Percentiles rank a stretch among this genome's conserved stretches.
Evolutionary conservation across 2,888 invertebrate species (phyloP).

Genomic region (Megamerina dolium): DNA sequence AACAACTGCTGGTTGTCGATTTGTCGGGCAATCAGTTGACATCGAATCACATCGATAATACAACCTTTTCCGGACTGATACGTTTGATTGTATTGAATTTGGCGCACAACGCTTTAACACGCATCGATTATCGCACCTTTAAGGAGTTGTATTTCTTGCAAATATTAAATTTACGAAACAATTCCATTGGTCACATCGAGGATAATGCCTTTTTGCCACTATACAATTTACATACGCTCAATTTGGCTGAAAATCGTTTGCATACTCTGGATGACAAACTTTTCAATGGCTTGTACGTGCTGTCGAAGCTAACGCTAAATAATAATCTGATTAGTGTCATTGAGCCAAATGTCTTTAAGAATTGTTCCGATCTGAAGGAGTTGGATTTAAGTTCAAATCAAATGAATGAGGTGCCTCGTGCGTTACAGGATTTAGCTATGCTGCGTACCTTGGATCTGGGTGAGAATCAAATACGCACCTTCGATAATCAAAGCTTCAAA

Average conservation of each 20-base stretch:
- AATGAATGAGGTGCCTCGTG: slow-evolving; percentile 73
- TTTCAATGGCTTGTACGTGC: slow-evolving; percentile 77
- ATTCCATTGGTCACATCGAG: slow-evolving; percentile 82
- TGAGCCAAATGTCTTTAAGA: slow-evolving; percentile 76
- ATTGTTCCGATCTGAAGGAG: slow-evolving; percentile 83
- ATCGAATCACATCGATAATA: slow-evolving; percentile 77
- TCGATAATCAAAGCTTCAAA: slow-evolving; percentile 76
- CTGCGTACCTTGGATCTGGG: slow-evolving; percentile 84
- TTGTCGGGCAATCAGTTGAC: slow-evolving; percentile 79
- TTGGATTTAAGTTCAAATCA: slow-evolving; percentile 85
- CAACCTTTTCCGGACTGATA: slow-evolving; percentile 81
- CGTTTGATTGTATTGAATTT: slow-evolving; percentile 77
- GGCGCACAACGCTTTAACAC: slow-evolving; percentile 75
- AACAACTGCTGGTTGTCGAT: slow-evolving; percentile 78
- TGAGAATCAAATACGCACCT: slow-evolving; percentile 80
- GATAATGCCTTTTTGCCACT: slow-evolving; percentile 81
- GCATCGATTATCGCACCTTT: slow-evolving; percentile 77
- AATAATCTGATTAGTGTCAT: slow-evolving; percentile 76
- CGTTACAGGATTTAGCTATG: slow-evolving; percentile 73
- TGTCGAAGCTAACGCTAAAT: slow-evolving; percentile 78
- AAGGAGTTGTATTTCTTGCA: slow-evolving; percentile 81
- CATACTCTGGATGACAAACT: slow-evolving; percentile 74
- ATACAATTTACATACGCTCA: slow-evolving; percentile 82
- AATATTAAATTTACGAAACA: slow-evolving; percentile 78
- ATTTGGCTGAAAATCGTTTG: slow-evolving; percentile 80